These are phyloP conservation scores for Otocyon megalotis DNA, from an alignment of 2,113 vertebrate genomes.

Conservation along the genomic window DNA sequence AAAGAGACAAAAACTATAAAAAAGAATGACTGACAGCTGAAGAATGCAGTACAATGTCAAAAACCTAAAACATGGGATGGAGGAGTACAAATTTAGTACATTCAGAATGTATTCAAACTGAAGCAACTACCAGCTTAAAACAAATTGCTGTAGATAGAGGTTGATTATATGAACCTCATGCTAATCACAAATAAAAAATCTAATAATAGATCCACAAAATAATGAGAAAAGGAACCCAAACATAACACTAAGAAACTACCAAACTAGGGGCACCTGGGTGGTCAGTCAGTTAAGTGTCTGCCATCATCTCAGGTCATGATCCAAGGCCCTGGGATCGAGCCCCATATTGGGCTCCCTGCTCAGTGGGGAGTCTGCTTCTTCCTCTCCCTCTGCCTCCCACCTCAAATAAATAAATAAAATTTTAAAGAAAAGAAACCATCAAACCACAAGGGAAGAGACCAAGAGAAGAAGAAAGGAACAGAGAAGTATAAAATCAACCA, in stretches of 20 bases:
- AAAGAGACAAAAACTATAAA: neutral
- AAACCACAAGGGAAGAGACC: neutral
- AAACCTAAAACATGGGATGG: neutral
- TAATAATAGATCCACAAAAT: neutral
- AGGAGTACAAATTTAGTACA: neutral
- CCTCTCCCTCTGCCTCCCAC: neutral
- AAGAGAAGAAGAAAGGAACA: neutral
- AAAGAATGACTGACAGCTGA: neutral
- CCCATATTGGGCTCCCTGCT: neutral
- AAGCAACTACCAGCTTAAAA: neutral
- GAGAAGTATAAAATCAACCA: neutral
- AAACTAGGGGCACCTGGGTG: neutral
- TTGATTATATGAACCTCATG: neutral
- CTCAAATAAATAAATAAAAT: neutral
- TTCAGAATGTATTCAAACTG: neutral
- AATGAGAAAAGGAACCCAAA: neutral
- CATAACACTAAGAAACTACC: neutral
- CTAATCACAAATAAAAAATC: neutral
- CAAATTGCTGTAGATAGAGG: neutral
- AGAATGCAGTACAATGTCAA: neutral
- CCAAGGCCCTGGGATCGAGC: neutral
- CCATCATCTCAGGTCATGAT: neutral
- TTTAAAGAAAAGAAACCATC: neutral
- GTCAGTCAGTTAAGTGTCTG: neutral
- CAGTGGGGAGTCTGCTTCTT: neutral